A percentile compares a stretch with the other conserved stretches of the same genome.
phyloP scores from a whole-genome alignment of 1,140 invertebrate genomes.

The Pachyrhynchus sulphureomaculatus region DNA sequence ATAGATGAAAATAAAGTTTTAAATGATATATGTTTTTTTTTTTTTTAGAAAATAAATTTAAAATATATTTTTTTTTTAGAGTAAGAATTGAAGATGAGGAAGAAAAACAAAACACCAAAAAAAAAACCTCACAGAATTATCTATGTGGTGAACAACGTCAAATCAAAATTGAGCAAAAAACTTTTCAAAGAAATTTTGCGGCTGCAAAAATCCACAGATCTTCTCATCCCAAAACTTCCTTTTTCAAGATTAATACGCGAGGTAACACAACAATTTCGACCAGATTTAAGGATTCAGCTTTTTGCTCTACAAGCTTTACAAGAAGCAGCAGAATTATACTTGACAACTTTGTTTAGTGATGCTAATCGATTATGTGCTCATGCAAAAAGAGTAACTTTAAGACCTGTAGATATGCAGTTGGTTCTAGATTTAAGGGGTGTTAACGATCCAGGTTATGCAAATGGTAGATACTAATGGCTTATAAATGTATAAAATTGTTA shows the following conservation, averaged over 20 bases:
- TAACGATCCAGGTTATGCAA: constrained; percentile 40
- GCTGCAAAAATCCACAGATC: not conserved
- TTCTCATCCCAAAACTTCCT: constrained; percentile 41
- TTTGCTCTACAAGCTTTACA: constrained; percentile 56
- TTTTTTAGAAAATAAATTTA: too few species aligned
- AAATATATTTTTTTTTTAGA: too few species aligned
- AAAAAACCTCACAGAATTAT: too few species aligned
- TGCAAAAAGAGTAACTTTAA: constrained; percentile 74
- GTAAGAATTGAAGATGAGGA: too few species aligned
- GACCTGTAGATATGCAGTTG: constrained; percentile 63
- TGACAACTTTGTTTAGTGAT: constrained; percentile 77
- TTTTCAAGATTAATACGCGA: constrained; percentile 49
- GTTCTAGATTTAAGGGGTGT: constrained; percentile 51
- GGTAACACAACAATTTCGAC: constrained; percentile 8
- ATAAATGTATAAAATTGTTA: too few species aligned
- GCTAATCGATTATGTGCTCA: constrained; percentile 69
- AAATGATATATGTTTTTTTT: too few species aligned
- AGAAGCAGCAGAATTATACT: constrained; percentile 72
- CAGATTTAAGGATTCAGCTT: not conserved
- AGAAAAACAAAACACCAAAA: too few species aligned
- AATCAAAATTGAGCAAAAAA: too few species aligned
- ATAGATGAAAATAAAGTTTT: too few species aligned
- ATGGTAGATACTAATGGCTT: too few species aligned
- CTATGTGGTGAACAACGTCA: too few species aligned
- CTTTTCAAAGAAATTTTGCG: too few species aligned